phyloP scores from a whole-genome alignment of 2,113 vertebrate species.

The Oophaga pumilio region DNA sequence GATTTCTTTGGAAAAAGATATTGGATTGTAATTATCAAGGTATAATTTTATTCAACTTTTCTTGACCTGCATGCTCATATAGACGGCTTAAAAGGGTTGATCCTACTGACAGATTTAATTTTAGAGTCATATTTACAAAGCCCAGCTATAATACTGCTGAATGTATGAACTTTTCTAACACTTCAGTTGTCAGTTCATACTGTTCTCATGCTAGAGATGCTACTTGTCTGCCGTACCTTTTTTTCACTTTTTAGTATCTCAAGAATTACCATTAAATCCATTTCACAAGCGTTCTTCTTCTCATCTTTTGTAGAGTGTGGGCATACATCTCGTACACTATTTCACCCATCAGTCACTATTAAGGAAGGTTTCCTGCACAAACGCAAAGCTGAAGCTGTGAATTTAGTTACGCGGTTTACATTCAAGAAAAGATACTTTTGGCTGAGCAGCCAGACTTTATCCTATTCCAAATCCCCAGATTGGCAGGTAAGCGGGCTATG shows the following conservation, averaged over 20 bases:
- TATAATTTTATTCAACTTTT: too few relatives aligned
- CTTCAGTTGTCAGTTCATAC: too few relatives aligned
- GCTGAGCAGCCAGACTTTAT: constrained; percentile 80
- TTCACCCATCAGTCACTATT: constrained; percentile 74
- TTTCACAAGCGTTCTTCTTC: neutral
- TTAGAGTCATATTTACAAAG: too few relatives aligned
- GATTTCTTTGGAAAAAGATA: too few relatives aligned
- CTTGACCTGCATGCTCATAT: too few relatives aligned
- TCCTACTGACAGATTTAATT: too few relatives aligned
- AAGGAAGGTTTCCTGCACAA: constrained; percentile 88
- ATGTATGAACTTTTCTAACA: too few relatives aligned
- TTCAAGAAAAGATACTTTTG: constrained; percentile 93
- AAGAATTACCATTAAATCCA: neutral
- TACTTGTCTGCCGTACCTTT: too few relatives aligned
- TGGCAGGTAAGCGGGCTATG: constrained; percentile 76
- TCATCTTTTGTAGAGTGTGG: constrained; percentile 64
- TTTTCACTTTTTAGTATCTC: neutral
- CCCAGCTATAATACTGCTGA: too few relatives aligned
- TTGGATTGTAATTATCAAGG: too few relatives aligned
- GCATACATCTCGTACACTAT: constrained; percentile 67
- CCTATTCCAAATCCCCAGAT: constrained; percentile 79
- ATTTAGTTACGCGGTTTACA: constrained; percentile 80
- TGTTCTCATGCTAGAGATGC: neutral
- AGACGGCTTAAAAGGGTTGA: too few relatives aligned
- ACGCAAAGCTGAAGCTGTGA: constrained; percentile 70